A percentile compares a stretch with the other conserved stretches of the same genome.
Conservation (phyloP, 2,113 vertebrate species). For the Rhineura floridana region DNA sequence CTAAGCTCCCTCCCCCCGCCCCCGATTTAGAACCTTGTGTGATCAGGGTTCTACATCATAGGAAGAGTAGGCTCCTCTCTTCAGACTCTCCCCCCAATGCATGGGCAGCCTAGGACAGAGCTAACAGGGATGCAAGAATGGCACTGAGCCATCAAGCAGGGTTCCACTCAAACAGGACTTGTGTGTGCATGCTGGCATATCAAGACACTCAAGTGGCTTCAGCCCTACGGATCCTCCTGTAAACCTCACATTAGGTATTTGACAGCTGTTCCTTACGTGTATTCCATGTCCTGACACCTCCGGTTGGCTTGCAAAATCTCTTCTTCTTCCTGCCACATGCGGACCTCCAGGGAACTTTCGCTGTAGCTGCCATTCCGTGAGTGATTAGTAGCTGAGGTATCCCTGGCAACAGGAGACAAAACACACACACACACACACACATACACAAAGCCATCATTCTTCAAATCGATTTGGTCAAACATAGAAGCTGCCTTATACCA, state of each 20-base stretch:
- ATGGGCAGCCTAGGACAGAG: no score
- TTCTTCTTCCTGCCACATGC: slow-evolving; percentile 85
- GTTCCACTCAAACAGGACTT: no score
- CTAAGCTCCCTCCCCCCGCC: no score
- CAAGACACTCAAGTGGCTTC: neutral
- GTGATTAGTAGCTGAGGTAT: slow-evolving; percentile 78
- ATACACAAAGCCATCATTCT: neutral
- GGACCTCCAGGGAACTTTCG: slow-evolving; percentile 76
- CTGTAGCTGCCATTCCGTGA: slow-evolving; percentile 83
- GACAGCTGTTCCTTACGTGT: slow-evolving; percentile 72
- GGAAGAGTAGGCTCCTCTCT: no score
- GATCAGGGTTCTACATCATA: no score
- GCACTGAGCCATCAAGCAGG: no score
- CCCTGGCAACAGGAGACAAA: slow-evolving; percentile 68
- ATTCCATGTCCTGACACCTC: slow-evolving; percentile 88
- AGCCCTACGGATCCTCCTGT: neutral
- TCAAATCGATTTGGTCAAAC: neutral
- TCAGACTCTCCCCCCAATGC: no score
- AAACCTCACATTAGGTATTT: neutral
- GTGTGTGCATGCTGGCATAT: neutral
- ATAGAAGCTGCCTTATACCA: neutral
- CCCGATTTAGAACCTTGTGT: no score
- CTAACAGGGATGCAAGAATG: no score
- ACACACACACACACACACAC: neutral
- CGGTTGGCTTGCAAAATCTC: slow-evolving; percentile 80